Percentiles rank a stretch among this genome's conserved stretches.
Conservation (phyloP, 2,113 vertebrate genomes). For the Sceloporus undulatus region DNA sequence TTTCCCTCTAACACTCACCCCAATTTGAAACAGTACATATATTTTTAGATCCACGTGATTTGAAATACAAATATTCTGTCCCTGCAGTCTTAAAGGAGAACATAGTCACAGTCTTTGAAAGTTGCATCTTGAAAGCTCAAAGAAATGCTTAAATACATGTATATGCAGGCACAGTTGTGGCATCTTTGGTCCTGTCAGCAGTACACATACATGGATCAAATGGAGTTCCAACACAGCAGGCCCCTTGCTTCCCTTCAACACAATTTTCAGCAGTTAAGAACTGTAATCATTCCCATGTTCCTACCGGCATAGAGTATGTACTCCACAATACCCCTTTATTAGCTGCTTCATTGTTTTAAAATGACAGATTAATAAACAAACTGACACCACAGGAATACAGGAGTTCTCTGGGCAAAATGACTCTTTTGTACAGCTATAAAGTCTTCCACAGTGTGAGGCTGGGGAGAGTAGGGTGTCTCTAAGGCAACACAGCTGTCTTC, state of each 20-base stretch:
- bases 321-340: not conserved
- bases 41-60: not conserved
- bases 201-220: not conserved
- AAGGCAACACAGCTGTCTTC: constrained; percentile 22
- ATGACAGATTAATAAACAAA: constrained; percentile 41
- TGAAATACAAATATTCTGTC: not conserved
- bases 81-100: constrained; percentile 17
- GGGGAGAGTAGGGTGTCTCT: not conserved
- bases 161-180: not conserved
- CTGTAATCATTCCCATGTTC: not conserved
- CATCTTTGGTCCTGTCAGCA: not conserved
- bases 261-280: not conserved
- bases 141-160: not conserved
- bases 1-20: not conserved
- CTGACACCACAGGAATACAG: not conserved
- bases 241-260: too few species aligned
- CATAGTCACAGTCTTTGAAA: not conserved
- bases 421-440: not conserved
- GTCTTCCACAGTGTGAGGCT: not conserved
- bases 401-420: constrained; percentile 21
- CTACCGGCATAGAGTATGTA: rapidly evolving
- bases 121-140: not conserved
- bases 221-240: not conserved
- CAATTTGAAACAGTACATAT: not conserved
- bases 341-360: not conserved